Base-by-base conservation (phyloP, 1,140 invertebrate species). In the Heliconius melpomene region DNA sequence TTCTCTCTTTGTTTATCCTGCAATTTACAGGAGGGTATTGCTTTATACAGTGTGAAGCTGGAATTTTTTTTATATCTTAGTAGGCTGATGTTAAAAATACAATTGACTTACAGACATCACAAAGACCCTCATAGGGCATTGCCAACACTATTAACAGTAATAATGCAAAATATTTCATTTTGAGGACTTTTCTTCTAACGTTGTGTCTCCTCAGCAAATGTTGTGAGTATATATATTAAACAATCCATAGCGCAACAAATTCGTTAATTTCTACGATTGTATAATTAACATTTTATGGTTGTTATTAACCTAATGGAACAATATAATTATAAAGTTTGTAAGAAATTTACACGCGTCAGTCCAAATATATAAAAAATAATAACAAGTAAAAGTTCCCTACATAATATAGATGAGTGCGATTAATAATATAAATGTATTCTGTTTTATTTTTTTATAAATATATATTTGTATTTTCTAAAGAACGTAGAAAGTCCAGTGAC, bases 111-210 rank as follows among this genome's bases (percentile, higher is more conserved):
- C 54, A 23, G 18, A 11, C 54, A 9, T 57, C 54, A 57, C n/a
- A 57, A 57, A 23, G 8, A n/a, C 20, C 26, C 23, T 26, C 23
- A 16, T 29, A 26, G 26, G 23, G 3, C 26, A 66, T 66, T 66
- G 60, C 60, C 11, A 66, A 29, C 11, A 66, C 23, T 66, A 66
- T 13, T n/a, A 66, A 5, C 60, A 66, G 8, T 29, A 66, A 66
- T 66, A 66, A 66, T 66, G 23, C 26, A 29, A 66, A 26, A 66
- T 66, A 66, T 29, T 66, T 66, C 60, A 66, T 66, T 66, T 29
- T 66, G 5, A 16, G 2, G 13, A 66, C 23, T 0, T 66, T 66
- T 6, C 3, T 66, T 66, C 3, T 16, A 5, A 26, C 26, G 2
- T 66, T 29, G 23, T 66, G 23, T 29, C 9, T 66, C 2, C 9